Conservation (phyloP, 1,140 invertebrate genomes). For the Rhizoglyphus robini region DNA sequence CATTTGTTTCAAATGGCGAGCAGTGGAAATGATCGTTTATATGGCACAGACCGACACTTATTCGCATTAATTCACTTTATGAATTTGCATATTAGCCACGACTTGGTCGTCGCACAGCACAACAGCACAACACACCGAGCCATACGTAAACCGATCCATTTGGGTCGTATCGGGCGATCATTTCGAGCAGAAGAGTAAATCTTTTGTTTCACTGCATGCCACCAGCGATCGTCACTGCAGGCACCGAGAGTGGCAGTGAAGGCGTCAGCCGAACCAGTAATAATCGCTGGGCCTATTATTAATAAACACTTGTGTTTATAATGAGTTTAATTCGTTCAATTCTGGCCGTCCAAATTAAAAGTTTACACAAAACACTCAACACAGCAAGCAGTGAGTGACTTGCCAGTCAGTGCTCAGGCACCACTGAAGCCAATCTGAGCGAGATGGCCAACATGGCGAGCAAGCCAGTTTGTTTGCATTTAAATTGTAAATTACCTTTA, state of each 20-base stretch:
- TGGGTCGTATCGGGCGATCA: neutral
- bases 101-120: slow-evolving; percentile 1
- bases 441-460: no score
- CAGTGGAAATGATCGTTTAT: slow-evolving; percentile 10
- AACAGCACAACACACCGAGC: neutral
- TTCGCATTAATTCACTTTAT: slow-evolving; percentile 15
- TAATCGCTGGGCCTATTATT: neutral
- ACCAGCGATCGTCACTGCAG: neutral
- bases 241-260: neutral
- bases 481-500: slow-evolving; percentile 4
- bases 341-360: slow-evolving; percentile 1
- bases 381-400: neutral
- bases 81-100: slow-evolving; percentile 10
- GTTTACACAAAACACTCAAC: slow-evolving; percentile 5
- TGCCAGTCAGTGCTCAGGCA: neutral
- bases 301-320: slow-evolving; percentile 14
- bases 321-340: slow-evolving; percentile 11
- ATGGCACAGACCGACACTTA: slow-evolving; percentile 6
- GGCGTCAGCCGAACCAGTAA: neutral
- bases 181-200: slow-evolving; percentile 12
- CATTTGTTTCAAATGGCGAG: slow-evolving; percentile 6
- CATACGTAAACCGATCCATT: slow-evolving; percentile 8
- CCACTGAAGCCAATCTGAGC: no score
- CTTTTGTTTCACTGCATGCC: slow-evolving; percentile 11
- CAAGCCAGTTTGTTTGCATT: no score